Evolutionary conservation across 2,888 invertebrate species (phyloP), one percentile per base, ranked within the genome.

Genomic region (Epiblema foenella): DNA sequence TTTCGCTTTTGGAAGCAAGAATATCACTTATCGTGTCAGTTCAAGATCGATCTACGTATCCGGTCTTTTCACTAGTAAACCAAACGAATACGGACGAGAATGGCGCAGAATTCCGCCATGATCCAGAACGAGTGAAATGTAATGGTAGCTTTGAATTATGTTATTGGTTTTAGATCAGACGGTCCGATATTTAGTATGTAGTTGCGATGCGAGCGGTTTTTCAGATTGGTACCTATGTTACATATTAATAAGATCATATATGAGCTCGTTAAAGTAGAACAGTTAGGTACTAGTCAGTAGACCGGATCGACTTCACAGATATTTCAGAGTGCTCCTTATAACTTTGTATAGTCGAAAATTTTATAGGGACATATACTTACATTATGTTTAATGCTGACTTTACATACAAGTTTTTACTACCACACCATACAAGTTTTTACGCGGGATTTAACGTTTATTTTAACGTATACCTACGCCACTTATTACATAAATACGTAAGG

Each of bases 1-100:
- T 54, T 39, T 63, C 37, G 18, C 51, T 2, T 37, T 52, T 52
- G 52, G 8, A 51, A 62, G 24, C 12, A 33, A 51, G 62, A n/a
- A 39, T 15, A 37, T 58, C 64, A 69, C 64, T 69, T 64, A 64
- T n/a, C 52, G 17, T 58, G 69, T 69, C 64, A 42, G 15, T 51
- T 29, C 24, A 58, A 64, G 75, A 79, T 66, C 51, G 67, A 73
- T 62, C 42, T 39, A 49, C 68, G 67, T 57, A 29, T 83, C 82
- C 86, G 81, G 79, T 76, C 77, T 75, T 78, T 74, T 59, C 64
- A 51, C 64, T 68, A 33, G 29, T 24, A 52, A 24, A 17, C n/a
- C 29, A 29, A 51, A 39, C 15, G 11, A 0, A 57, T 69, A 69
- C 29, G 58, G 51, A 51, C 20, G 24, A 63, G 12, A 52, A 15